Conservation (phyloP, 1,140 invertebrate species). For the Venturia canescens region DNA sequence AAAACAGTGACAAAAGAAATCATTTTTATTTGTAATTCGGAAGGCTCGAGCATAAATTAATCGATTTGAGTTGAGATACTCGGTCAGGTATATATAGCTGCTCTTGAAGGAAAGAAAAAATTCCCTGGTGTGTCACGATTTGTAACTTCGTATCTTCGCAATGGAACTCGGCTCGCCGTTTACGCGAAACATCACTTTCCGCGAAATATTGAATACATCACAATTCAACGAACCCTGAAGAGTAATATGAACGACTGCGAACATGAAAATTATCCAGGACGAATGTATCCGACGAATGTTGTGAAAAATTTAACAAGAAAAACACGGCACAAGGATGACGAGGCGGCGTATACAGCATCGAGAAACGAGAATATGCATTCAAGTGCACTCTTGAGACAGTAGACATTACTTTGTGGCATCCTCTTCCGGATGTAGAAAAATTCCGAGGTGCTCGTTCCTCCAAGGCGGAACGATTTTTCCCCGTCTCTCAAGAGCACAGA, state of each 20-base stretch:
- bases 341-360: neutral
- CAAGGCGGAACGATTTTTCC: constrained; percentile 1
- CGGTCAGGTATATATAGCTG: too few species aligned
- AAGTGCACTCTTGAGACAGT: constrained; percentile 23
- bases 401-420: neutral
- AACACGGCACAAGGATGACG: neutral
- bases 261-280: constrained; percentile 3
- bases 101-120: too few species aligned
- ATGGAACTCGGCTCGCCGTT: too few species aligned
- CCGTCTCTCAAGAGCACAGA: neutral
- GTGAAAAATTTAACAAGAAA: neutral
- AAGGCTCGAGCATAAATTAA: neutral
- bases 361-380: neutral
- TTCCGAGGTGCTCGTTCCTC: neutral
- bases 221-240: neutral
- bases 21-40: neutral
- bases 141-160: too few species aligned
- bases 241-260: neutral
- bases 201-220: neutral
- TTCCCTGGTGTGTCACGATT: too few species aligned
- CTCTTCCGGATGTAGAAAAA: constrained; percentile 10
- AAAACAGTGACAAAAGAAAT: neutral
- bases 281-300: neutral
- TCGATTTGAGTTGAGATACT: neutral
- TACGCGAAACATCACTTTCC: too few species aligned